Evolutionary conservation across 2,797 vertebrate species (phyloP).

Genomic region (Calcarius lapponicus): DNA sequence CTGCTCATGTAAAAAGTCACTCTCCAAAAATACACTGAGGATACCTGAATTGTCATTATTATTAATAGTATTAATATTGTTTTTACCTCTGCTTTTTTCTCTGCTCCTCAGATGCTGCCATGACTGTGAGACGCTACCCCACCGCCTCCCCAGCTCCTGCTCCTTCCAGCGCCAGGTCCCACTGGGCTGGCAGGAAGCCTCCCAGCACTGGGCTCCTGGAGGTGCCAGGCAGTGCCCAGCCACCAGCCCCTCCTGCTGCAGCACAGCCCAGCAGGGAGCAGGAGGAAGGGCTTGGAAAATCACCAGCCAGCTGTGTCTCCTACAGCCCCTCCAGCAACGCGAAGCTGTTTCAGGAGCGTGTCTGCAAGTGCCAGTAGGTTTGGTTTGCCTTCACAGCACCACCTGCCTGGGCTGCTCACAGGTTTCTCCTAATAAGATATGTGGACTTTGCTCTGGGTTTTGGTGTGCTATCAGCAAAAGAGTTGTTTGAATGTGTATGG

Average conservation of each 20-base stretch:
- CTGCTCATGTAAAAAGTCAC: neutral
- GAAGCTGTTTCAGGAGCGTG: slow-evolving; percentile 78
- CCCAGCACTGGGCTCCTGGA: slow-evolving; percentile 31
- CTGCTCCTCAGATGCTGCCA: slow-evolving; percentile 79
- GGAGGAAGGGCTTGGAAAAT: neutral
- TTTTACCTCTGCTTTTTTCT: slow-evolving; percentile 15
- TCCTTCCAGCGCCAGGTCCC: slow-evolving; percentile 50
- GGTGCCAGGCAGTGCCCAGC: slow-evolving; percentile 5
- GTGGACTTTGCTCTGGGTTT: neutral
- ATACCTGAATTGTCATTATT: neutral
- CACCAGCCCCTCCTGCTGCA: neutral
- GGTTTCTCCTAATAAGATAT: neutral
- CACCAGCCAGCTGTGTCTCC: neutral
- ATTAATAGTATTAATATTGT: neutral
- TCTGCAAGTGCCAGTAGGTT: slow-evolving; percentile 83
- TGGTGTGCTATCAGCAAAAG: neutral
- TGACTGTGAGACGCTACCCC: slow-evolving; percentile 93
- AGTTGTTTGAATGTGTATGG: rapidly evolving
- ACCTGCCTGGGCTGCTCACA: neutral
- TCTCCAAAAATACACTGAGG: neutral
- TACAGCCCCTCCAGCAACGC: slow-evolving; percentile 62
- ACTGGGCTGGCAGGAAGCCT: slow-evolving; percentile 14
- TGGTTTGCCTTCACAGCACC: neutral
- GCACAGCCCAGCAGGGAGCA: neutral
- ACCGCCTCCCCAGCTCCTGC: slow-evolving; percentile 65